These are phyloP conservation scores for Cassiopea xamachana DNA, from an alignment of 30 jellyfish, hydroid and myxozoan species.

Conservation along the genomic window DNA sequence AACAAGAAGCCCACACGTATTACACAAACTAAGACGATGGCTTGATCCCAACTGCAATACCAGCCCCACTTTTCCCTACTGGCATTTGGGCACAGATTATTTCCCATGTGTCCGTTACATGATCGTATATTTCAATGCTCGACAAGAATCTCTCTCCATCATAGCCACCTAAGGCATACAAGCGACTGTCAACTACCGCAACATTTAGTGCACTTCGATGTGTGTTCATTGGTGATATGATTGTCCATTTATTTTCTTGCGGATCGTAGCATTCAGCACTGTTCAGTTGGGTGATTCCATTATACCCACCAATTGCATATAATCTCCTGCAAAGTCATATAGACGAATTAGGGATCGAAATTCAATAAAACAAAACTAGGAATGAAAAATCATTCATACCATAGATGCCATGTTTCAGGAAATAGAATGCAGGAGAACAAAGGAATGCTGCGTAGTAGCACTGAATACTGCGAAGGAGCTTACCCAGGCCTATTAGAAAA, in stretches of 20 bases:
- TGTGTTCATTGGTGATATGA: conserved; percentile 85
- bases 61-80: conserved; percentile 93
- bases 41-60: conserved; percentile 90
- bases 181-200: conserved; percentile 68
- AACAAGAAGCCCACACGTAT: background rate
- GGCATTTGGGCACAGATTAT: conserved; percentile 58
- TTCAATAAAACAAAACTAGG: no score
- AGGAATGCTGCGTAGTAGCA: no score
- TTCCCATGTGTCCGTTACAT: conserved; percentile 72
- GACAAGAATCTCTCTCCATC: conserved; percentile 87
- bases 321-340: conserved; percentile 48
- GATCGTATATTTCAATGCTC: conserved; percentile 80
- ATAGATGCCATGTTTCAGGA: no score
- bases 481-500: no score
- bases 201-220: conserved; percentile 94
- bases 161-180: conserved; percentile 93
- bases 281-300: conserved; percentile 94
- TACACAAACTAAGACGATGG: conserved; percentile 45
- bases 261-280: conserved; percentile 96
- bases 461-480: no score
- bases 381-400: no score
- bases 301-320: conserved; percentile 97
- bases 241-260: conserved; percentile 77
- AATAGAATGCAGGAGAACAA: no score
- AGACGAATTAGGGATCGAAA: no score